Evolutionary conservation across 2,888 invertebrate species (phyloP).

Genomic region (Apodemia zela): DNA sequence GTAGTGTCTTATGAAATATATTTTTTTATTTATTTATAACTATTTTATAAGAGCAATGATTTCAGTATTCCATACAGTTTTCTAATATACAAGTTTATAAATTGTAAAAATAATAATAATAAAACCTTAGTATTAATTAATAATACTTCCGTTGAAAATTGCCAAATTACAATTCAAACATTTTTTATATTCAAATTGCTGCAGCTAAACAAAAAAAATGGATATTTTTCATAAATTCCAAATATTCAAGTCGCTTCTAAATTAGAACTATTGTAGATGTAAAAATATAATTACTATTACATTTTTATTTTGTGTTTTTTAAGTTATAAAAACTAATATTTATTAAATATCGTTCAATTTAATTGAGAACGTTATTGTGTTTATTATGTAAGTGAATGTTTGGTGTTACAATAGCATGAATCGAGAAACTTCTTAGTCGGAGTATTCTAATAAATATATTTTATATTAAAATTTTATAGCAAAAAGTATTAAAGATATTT

Average conservation of each 20-base stretch:
- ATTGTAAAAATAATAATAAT: neutral
- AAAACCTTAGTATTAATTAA: neutral
- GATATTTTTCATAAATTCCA: neutral
- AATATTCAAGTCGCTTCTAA: neutral
- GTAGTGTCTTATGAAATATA: slow-evolving; percentile 12
- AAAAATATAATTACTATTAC: neutral
- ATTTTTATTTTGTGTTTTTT: neutral
- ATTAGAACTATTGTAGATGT: slow-evolving; percentile 5
- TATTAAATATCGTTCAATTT: neutral
- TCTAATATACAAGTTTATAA: neutral
- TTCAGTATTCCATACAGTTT: slow-evolving; percentile 7
- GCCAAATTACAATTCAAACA: neutral
- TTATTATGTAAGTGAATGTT: neutral
- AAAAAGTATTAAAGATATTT: neutral
- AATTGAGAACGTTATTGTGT: neutral
- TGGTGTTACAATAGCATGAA: neutral
- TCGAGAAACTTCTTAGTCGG: slow-evolving; percentile 1
- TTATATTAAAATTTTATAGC: neutral
- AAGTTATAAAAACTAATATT: neutral
- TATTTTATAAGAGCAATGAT: slow-evolving; percentile 5
- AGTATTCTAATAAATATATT: neutral
- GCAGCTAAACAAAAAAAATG: neutral
- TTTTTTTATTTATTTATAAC: slow-evolving; percentile 14
- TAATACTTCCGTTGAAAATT: slow-evolving; percentile 9
- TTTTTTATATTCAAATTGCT: neutral